These are phyloP conservation scores for Clytia hemisphaerica DNA, from an alignment of 30 jellyfish, hydroid and myxozoan species.

Conservation along the genomic window DNA sequence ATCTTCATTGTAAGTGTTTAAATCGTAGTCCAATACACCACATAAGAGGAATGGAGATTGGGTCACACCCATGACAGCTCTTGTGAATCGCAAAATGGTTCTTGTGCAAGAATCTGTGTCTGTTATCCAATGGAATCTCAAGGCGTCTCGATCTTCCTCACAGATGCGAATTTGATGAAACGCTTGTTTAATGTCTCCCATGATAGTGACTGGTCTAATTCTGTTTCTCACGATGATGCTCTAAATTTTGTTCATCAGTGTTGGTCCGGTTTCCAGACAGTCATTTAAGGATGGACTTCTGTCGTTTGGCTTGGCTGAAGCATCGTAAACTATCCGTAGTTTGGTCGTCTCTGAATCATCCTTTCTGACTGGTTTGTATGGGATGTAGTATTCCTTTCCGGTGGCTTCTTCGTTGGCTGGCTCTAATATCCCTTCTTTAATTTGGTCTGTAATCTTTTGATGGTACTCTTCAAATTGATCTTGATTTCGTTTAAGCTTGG, in stretches of 20 bases:
- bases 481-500: constrained; percentile 35
- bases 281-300: constrained; percentile 66
- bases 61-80: constrained; percentile 44
- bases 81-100: constrained; percentile 34
- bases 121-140: constrained; percentile 36
- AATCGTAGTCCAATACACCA: constrained; percentile 40
- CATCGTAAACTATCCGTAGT: too few relatives aligned
- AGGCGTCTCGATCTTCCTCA: constrained; percentile 42
- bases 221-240: constrained; percentile 43
- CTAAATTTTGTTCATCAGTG: constrained; percentile 30
- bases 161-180: constrained; percentile 44
- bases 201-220: constrained; percentile 39
- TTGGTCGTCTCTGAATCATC: constrained; percentile 58
- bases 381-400: constrained; percentile 43
- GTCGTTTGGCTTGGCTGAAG: too few relatives aligned
- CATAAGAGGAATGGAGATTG: constrained; percentile 43
- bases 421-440: constrained; percentile 56
- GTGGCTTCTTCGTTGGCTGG: constrained; percentile 39
- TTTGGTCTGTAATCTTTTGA: constrained; percentile 37
- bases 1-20: constrained; percentile 18
- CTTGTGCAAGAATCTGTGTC: constrained; percentile 19
- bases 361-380: constrained; percentile 56
- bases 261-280: constrained; percentile 63
- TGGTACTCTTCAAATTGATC: constrained; percentile 34
- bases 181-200: constrained; percentile 70